Conservation (phyloP, 2,888 invertebrate genomes). For the Onthophagus sagittarius region DNA sequence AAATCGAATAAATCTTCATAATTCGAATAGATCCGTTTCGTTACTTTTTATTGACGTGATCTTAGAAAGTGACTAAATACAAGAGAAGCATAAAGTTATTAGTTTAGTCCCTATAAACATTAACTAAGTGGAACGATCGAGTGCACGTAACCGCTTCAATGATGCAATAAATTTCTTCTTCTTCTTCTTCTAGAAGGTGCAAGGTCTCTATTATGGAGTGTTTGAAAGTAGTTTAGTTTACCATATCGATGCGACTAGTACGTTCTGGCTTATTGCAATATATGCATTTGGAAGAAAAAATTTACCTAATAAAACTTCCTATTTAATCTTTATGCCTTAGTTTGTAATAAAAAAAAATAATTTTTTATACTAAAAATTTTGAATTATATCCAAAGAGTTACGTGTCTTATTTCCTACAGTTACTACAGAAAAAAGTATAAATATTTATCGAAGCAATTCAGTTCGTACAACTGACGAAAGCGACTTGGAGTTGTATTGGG, state of each 20-base stretch:
- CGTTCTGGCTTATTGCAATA: not conserved
- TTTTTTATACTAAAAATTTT: too few relatives aligned
- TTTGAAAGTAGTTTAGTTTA: not conserved
- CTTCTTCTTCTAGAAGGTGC: not conserved
- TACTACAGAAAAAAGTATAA: not conserved
- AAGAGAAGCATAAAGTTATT: not conserved
- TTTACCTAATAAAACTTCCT: too few relatives aligned
- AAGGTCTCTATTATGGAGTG: not conserved
- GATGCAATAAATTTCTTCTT: not conserved
- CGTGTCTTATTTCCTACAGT: not conserved
- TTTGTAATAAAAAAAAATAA: too few relatives aligned
- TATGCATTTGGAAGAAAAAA: not conserved
- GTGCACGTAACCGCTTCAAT: not conserved
- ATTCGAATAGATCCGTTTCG: not conserved
- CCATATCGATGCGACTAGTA: not conserved
- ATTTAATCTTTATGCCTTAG: too few relatives aligned
- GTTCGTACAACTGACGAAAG: not conserved
- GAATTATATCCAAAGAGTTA: not conserved
- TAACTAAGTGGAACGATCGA: not conserved
- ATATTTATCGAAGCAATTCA: not conserved
- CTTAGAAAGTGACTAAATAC: too few relatives aligned
- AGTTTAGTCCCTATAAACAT: not conserved
- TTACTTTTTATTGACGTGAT: too few relatives aligned
- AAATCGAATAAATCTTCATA: not conserved
- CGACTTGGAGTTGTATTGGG: not conserved